These are phyloP conservation scores for Eulithis testata DNA, from an alignment of 2,888 invertebrate genomes.

Conservation along the genomic window DNA sequence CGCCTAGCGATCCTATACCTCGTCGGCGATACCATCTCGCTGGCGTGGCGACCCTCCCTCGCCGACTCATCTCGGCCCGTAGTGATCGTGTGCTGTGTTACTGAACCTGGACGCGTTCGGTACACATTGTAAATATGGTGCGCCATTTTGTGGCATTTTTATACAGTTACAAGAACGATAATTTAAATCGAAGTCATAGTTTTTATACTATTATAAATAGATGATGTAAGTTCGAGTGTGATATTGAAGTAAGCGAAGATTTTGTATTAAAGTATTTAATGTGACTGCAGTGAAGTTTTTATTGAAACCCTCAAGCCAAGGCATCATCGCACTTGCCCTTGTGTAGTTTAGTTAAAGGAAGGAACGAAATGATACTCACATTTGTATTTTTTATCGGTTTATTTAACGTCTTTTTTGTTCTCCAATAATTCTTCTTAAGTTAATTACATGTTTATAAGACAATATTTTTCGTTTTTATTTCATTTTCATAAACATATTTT, in stretches of 20 bases:
- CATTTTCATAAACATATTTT: constrained; percentile 84
- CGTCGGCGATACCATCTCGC: background rate
- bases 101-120: constrained; percentile 67
- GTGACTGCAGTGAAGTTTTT: constrained; percentile 45
- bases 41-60: too few relatives aligned
- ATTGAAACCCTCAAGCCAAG: constrained; percentile 29
- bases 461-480: constrained; percentile 83
- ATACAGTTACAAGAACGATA: constrained; percentile 77
- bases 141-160: constrained; percentile 72
- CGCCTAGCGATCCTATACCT: too few relatives aligned
- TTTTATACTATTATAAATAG: constrained; percentile 85
- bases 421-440: constrained; percentile 84
- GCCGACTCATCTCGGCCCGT: constrained; percentile 43
- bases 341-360: constrained; percentile 28
- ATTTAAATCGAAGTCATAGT: constrained; percentile 84
- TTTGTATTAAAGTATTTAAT: constrained; percentile 82
- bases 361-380: constrained; percentile 65
- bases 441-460: constrained; percentile 84
- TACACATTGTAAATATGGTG: constrained; percentile 74
- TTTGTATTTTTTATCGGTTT: constrained; percentile 82
- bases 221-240: constrained; percentile 84
- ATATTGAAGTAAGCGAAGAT: constrained; percentile 81
- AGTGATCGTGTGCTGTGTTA: constrained; percentile 72
- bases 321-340: constrained; percentile 4
- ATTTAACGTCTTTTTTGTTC: constrained; percentile 83